Evolutionary conservation across 2,113 vertebrate genomes (phyloP), one percentile per base, ranked within the genome.

Genomic region (Elanoides forficatus): DNA sequence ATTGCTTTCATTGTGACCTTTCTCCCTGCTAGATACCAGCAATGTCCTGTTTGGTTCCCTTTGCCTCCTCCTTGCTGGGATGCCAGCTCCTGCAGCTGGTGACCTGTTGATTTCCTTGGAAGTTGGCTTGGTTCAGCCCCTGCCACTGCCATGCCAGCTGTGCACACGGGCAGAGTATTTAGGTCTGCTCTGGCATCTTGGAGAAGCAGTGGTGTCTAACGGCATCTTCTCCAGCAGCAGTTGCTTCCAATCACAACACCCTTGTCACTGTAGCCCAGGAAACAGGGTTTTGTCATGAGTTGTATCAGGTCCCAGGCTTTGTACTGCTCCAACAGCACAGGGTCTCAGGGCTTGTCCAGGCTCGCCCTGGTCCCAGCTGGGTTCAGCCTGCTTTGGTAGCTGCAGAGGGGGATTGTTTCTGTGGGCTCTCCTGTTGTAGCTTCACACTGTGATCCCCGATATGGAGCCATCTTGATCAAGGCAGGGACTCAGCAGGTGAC

Each of bases 1-100:
- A 40, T 13, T 66, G 15, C 6, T 81, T 80, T 88, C 63, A 32
- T 2, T 42, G 29, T 16, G 82, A 36, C 14, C 13, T 13, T 91
- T 45, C 10, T 36, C 2, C 30, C 9, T 0, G 1, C 7, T 27
- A 30, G 36, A 25, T 40, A 59, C 11, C 20, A 60, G 10, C 18
- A 73, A 56, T 16, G 19, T 32, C 16, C 14, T 40, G 4, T 53
- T 83, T 3, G 10, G 38, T 53, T 84, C 9, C 17, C 27, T 70
- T 79, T 87, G 7, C 21, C 48, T 30, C 4, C 9, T 70, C n/a
- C 58, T 55, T 68, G 8, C 14, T 2, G 26, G 19, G 26, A n/a
- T 66, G 17, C 15, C 36, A 30, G 13, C 20, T 75, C 27, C 34
- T 71, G 26, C 43, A 58, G 6, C 14, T 79, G 67, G 15, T 15